Conservation (phyloP, 2,797 vertebrate genomes). For the Gastrophryne carolinensis region DNA sequence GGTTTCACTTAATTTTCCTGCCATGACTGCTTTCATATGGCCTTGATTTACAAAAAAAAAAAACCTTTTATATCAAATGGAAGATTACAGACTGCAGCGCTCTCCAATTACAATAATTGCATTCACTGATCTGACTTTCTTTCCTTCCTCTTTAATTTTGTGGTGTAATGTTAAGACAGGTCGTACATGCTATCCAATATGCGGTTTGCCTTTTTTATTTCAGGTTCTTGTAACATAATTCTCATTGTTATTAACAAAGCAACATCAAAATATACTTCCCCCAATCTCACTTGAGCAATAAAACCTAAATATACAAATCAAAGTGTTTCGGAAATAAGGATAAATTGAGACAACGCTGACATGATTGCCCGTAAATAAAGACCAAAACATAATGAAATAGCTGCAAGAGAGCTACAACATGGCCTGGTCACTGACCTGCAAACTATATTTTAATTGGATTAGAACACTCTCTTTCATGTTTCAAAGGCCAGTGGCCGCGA, state of each 20-base stretch:
- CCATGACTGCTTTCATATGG: slow-evolving; percentile 89
- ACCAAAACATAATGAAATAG: background rate
- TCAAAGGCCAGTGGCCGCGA: no score
- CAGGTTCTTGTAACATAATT: background rate
- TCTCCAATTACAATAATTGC: slow-evolving; percentile 89
- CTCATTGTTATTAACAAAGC: background rate
- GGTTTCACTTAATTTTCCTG: slow-evolving; percentile 64
- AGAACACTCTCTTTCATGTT: no score
- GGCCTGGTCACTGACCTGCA: no score
- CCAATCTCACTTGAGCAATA: background rate
- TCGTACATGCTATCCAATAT: slow-evolving; percentile 62
- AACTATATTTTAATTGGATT: no score
- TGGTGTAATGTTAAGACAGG: slow-evolving; percentile 90
- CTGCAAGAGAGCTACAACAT: background rate
- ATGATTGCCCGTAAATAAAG: background rate
- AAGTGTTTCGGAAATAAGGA: background rate
- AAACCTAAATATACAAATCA: background rate
- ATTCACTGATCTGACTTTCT: slow-evolving; percentile 77
- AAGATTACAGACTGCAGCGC: slow-evolving; percentile 80
- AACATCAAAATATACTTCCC: background rate
- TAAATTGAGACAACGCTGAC: background rate
- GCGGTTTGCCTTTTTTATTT: slow-evolving; percentile 50
- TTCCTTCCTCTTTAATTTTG: slow-evolving; percentile 68
- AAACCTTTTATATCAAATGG: slow-evolving; percentile 84
- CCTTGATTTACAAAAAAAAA: slow-evolving; percentile 74